Base-by-base conservation (phyloP, 2,797 vertebrate species). In the Silurus aristotelis region DNA sequence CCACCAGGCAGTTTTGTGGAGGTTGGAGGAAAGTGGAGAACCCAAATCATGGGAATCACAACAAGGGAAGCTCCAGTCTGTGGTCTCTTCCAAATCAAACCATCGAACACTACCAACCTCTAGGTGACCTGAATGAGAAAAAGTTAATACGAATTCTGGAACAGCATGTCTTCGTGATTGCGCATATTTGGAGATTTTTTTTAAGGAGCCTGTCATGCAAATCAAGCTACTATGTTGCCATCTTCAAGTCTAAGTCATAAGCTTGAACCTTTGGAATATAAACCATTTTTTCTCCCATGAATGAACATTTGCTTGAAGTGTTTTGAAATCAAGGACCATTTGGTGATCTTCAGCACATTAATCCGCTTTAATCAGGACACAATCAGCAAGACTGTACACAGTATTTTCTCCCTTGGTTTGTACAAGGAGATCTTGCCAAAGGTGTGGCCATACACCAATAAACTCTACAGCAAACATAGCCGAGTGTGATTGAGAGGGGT, bases 381-480 rank as follows among this genome's bases (percentile, higher is more conserved):
- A 79, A 84, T 84, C 86, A 82, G 84, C 82, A 75, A 84, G 83
- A 87, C 91, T 89, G 90, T 92, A 89, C 89, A 83, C 86, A 88
- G 86, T 80, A 85, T 87, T 88, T 90, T 89, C 90, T 92, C 91
- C 90, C 92, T 90, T 89, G 87, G 89, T 87, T 85, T 58, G 88
- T 90, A 91, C 83, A 73, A 89, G 91, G 88, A 89, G 91, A 90
- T 92, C 90, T 83, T 92, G 93, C 91, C 94, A 92, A 95, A 92
- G 92, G 92, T 94, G 93, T 90, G 92, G 90, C 92, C 92, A 91
- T 93, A 92, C 92, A 92, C 92, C 90, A 92, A 88, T 92, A 92
- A 90, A 92, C 91, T 91, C 90, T 92, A 92, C 92, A 86, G 85
- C 92, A 92, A 93, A 93, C 91, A 89, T 90, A 90, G 91, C 88